These are phyloP conservation scores for Mobula hypostoma DNA, from an alignment of 2,113 vertebrate species.

Conservation along the genomic window DNA sequence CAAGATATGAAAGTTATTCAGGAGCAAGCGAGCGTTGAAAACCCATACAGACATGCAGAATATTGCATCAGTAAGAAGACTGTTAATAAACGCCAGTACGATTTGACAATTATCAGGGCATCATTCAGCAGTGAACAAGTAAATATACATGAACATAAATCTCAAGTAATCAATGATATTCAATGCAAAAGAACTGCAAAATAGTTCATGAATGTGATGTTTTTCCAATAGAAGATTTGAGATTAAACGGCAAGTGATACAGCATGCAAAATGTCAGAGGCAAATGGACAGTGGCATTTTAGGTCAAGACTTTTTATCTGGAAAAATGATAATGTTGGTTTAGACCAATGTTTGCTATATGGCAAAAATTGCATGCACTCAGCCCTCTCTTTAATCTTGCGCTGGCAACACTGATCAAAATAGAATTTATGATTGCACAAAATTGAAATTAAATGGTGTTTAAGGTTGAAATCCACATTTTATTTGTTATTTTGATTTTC, in stretches of 20 bases:
- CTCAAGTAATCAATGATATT: background rate
- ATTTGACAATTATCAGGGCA: background rate
- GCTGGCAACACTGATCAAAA: background rate
- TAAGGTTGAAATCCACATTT: background rate
- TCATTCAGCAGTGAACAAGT: background rate
- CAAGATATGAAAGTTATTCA: background rate
- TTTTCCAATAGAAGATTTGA: background rate
- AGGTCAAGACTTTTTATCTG: no score
- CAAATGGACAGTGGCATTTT: no score
- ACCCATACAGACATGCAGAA: background rate
- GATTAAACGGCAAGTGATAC: background rate
- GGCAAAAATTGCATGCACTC: background rate
- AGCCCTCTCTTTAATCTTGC: background rate
- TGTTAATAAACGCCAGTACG: background rate
- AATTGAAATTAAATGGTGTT: background rate
- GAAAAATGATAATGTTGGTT: background rate
- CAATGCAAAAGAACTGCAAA: background rate
- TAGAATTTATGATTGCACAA: background rate
- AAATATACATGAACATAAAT: background rate
- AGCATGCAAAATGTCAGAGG: no score
- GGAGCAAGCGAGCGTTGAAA: background rate
- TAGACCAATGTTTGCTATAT: background rate
- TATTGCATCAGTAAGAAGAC: background rate
- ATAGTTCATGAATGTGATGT: background rate
- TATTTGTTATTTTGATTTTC: background rate